A percentile compares a stretch with the other conserved stretches of the same genome.
Conservation (phyloP, 2,797 vertebrate genomes). For the Mastacembelus armatus region DNA sequence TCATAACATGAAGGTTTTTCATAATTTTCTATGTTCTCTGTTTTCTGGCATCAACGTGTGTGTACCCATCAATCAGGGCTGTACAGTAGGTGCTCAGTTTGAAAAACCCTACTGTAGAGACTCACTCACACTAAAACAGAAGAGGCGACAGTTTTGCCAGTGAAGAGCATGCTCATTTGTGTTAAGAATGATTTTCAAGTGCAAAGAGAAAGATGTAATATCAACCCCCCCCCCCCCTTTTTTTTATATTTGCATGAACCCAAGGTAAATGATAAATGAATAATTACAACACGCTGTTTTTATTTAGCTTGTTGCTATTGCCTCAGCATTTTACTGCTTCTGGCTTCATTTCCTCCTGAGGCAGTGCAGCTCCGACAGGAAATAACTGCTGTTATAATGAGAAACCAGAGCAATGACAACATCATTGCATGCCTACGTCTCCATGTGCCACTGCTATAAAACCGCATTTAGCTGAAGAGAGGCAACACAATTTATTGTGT, state of each 20-base stretch:
- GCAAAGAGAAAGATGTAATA: not conserved
- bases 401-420: slow-evolving; percentile 16
- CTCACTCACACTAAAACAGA: not conserved
- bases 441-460: slow-evolving; percentile 35
- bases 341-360: slow-evolving; percentile 8
- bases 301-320: slow-evolving; percentile 14
- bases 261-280: not conserved
- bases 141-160: not conserved
- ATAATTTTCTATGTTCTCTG: too few relatives aligned
- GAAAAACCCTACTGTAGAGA: too few relatives aligned
- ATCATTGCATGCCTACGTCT: slow-evolving; percentile 30
- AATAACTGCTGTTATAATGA: slow-evolving; percentile 22
- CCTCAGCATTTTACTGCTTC: slow-evolving; percentile 4
- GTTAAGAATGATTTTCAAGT: not conserved
- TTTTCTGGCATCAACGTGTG: not conserved
- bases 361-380: slow-evolving; percentile 3
- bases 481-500: not conserved
- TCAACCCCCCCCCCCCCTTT: too few relatives aligned
- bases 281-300: not conserved
- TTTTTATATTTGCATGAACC: not conserved
- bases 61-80: slow-evolving; percentile 6
- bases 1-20: too few relatives aligned
- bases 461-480: slow-evolving; percentile 45
- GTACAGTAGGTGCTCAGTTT: too few relatives aligned
- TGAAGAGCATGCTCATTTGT: not conserved